Base-by-base conservation (phyloP, 2,113 vertebrate genomes). In the Telmatochromis sp. region DNA sequence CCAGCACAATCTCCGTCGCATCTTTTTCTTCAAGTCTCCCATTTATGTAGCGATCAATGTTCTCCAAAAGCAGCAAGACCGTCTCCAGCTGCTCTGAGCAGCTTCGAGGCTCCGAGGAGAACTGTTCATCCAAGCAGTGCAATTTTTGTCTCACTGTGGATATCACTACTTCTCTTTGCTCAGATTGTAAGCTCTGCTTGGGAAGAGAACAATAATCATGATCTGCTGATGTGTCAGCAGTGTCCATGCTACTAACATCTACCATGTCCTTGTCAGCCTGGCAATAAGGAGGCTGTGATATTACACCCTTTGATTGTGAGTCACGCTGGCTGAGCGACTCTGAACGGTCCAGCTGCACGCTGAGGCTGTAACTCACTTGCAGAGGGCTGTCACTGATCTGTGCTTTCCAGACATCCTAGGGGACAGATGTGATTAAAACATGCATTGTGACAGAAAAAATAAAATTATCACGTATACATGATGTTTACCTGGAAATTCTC, bases 341-440 rank as follows among this genome's bases (percentile, higher is more conserved):
- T 19, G 87, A 23, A 28, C 23, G 33, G 80, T 95, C 92, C 5
- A 96, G 85, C 85, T 95, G 95, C 45, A 75, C 28, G 19, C 81
- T 90, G 15, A 97, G 91, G 81, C 82, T 91, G 89, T 97, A 97
- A 63, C 60, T 93, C 65, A 80, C 85, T 75, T 96, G 90, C 80
- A 97, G 89, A 15, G 90, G 95, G 14, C 78, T 87, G 86, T 96
- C 96, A 60, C 95, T 92, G 45, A 97, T 94, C 51, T 95, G 94
- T 2, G 95, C 95, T 92, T 97, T 97, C 97, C 97, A 97, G 28
- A 97, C 68, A 31, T 96, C 96, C 97, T 97, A 81, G 71, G 81
- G 17, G 23, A 78, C 71, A 87, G 7, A 63, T 9, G 5, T 73
- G 40, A 81, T 58, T 81, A 81, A 42, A 81, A 80, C 51, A 40